Base-by-base conservation (phyloP, 2,888 invertebrate species). In the Atherix ibis region DNA sequence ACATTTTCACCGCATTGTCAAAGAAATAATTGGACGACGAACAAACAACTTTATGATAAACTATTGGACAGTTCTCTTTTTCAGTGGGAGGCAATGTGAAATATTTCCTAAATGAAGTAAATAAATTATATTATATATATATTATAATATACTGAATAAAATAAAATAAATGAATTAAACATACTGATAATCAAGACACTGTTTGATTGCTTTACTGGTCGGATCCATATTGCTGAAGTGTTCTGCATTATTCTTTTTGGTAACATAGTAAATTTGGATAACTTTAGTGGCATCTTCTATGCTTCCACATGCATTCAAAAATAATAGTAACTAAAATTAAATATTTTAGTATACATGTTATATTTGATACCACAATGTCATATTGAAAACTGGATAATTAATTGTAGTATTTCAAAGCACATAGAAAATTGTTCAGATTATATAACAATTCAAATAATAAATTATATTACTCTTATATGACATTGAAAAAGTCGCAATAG, bases 161-260 rank as follows among this genome's bases (percentile, higher is more conserved):
- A 6, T n/a, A 17, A 5, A 5, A 24, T 16, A 14, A 27, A 18
- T 27, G 4, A 17, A 29, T 15, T 28, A 15, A 9, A 68, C 58
- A 50, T 66, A 70, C 51, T 68, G 56, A 4, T 65, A 59, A 40
- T 60, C 61, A 43, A 72, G 46, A 15, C 62, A 58, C 40, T 55
- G 53, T 35, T 61, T 52, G 12, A 67, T 40, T 35, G 58, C 58
- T 3, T 56, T 54, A 2, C 44, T 43, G 2, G 48, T 48, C 9
- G 66, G 47, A 47, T 68, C 58, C 33, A 77, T 62, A 39, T 71
- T 65, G 34, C 64, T 65, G 46, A 76, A 78, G 42, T 76, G 65
- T 47, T 76, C 74, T 1, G 76, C 73, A 0, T 65, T 63, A 43
- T 66, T 67, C 43, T 66, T 66, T 41, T 71, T 65, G 34, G 67